phyloP scores from a whole-genome alignment of 1,140 invertebrate species.

The Thalassaphorura encarpata region DNA sequence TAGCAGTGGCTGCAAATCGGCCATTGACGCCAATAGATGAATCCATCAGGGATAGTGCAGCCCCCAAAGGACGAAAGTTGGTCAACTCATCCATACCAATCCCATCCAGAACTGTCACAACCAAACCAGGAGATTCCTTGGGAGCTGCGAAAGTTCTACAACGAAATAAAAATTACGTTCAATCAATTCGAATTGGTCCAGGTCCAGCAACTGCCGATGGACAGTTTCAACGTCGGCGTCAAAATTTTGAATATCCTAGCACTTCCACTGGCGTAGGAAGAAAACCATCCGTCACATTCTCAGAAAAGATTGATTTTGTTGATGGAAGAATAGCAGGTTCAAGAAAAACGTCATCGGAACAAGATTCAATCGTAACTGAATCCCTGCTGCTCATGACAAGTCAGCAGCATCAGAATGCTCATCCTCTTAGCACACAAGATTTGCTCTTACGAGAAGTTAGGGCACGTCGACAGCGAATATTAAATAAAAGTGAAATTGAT shows the following conservation, averaged over 20 bases:
- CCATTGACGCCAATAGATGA: conserved; percentile 26
- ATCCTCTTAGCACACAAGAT: neutral
- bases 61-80: no score
- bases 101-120: conserved; percentile 6
- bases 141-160: conserved; percentile 27
- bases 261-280: neutral
- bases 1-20: conserved; percentile 21
- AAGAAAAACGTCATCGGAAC: conserved; percentile 16
- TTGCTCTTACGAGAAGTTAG: neutral
- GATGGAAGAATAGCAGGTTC: conserved; percentile 8
- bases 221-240: neutral
- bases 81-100: conserved; percentile 14
- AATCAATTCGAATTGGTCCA: conserved; percentile 27
- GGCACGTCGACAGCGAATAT: neutral
- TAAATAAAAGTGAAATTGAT: neutral
- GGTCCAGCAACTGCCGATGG: neutral
- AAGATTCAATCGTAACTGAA: conserved; percentile 31
- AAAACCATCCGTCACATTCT: conserved; percentile 31
- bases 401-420: neutral
- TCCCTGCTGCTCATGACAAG: conserved; percentile 26
- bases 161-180: conserved; percentile 24
- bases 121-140: conserved; percentile 8
- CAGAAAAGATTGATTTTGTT: conserved; percentile 25
- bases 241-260: neutral
- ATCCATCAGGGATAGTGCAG: neutral